Percentiles rank a stretch among this genome's conserved stretches.
phyloP scores from a whole-genome alignment of 2,797 vertebrate species.

The Cryptoprocta ferox region DNA sequence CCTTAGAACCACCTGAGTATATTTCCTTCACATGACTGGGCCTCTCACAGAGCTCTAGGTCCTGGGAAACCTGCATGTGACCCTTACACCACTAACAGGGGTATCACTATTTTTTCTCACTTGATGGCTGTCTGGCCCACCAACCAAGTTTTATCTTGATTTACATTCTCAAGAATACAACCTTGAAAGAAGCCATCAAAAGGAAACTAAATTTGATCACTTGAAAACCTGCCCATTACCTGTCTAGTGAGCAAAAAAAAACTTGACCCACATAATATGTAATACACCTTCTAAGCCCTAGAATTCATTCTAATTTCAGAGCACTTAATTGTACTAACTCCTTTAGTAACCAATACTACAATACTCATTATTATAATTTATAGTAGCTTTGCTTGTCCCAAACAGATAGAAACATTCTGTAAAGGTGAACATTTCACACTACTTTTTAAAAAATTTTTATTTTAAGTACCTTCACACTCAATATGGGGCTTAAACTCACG shows the following conservation, averaged over 20 bases:
- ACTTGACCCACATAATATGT: background rate
- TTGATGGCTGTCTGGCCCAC: background rate
- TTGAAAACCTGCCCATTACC: background rate
- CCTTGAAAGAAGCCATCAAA: background rate
- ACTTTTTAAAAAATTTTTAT: no score
- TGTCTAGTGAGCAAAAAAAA: background rate
- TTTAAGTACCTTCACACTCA: no score
- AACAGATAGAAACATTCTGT: background rate
- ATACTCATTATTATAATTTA: background rate
- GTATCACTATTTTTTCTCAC: background rate
- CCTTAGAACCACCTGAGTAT: rapidly evolving
- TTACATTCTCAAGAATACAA: background rate
- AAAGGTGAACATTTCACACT: background rate
- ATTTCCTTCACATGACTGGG: background rate
- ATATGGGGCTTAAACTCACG: no score
- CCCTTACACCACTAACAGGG: background rate
- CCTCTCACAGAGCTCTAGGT: background rate
- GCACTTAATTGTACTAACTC: background rate
- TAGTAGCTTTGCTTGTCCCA: background rate
- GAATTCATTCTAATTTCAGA: background rate
- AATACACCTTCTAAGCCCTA: background rate
- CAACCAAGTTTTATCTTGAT: background rate
- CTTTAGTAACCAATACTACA: background rate
- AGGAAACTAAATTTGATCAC: background rate
- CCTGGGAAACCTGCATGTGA: background rate